phyloP scores from a whole-genome alignment of 2,113 vertebrate genomes.

The Leuciscus idus region DNA sequence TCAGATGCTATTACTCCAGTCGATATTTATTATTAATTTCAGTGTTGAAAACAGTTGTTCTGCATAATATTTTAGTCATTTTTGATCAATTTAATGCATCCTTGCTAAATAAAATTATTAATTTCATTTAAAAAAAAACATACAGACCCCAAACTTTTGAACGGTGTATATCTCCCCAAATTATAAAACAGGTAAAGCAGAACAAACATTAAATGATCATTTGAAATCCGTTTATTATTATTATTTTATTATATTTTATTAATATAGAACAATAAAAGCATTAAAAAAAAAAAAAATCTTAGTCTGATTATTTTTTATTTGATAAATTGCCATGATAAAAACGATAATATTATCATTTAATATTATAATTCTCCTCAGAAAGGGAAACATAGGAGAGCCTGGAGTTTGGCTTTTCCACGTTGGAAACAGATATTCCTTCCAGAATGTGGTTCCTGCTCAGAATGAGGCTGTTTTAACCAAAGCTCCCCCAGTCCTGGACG shows the following conservation, averaged over 20 bases:
- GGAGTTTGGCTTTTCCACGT: constrained; percentile 94
- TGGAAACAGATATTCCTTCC: constrained; percentile 76
- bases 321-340: background rate
- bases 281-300: background rate
- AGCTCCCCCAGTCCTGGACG: constrained; percentile 55
- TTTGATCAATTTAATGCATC: background rate
- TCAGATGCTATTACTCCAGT: background rate
- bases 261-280: background rate
- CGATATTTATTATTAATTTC: too few relatives aligned
- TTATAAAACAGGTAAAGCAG: too few relatives aligned
- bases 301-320: background rate
- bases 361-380: constrained; percentile 69
- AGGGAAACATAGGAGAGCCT: constrained; percentile 83
- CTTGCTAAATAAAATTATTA: background rate
- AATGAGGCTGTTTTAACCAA: constrained; percentile 51
- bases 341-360: background rate
- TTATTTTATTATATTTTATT: background rate
- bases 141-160: too few relatives aligned
- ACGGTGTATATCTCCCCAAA: too few relatives aligned
- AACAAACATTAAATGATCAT: background rate
- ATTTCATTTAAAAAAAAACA: background rate
- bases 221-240: background rate
- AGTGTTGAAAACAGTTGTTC: background rate
- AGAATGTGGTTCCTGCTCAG: constrained; percentile 79
- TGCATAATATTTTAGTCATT: background rate